Evolutionary conservation across 1,140 invertebrate species (phyloP), one percentile per base, ranked within the genome.

Genomic region (Asobara japonica): DNA sequence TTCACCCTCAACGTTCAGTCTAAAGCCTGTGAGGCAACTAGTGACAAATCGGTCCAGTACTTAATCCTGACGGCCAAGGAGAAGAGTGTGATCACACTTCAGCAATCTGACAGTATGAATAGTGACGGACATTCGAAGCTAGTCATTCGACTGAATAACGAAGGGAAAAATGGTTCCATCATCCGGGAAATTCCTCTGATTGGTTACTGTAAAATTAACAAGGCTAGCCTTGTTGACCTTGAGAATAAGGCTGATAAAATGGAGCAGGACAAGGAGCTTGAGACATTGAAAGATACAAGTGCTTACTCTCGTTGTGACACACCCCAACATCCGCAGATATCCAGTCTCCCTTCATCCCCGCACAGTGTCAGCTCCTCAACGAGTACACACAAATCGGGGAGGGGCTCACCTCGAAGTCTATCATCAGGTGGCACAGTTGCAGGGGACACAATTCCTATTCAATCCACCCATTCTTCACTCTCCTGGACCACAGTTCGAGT

Each of bases 401-500:
- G 85, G 75, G 76, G 84, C 82, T 87, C 86, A 13, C 85, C 85
- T 10, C 74, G 79, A 4, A 85, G 85, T 73, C 80, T 81, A 31
- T 79, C 75, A 27, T 84, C 83, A 20, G 75, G 78, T 25, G 74
- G 78, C 20, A 81, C 82, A n/a, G 77, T 83, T 18, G 61, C 77
- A 11, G 82, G 81, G 25, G 78, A 83, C 29, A 74, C 76, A 72
- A 80, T 89, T 48, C 88, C 89, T 8, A 87, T 90, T 29, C 80
- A 83, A 73, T 84, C 87, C 20, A 89, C 87, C 11, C 86, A 88
- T 27, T 82, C 80, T 66, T 84, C 89, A 72, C 71, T 90, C 6
- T 83, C 88, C 51, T 90, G 89, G 89, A 88, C 85, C 20, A 89
- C 87, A 62, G 71, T 89, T 18, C 87, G 85, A 78, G 75, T 80